Conservation (phyloP, 2,888 invertebrate species). For the Malachius bipustulatus region DNA sequence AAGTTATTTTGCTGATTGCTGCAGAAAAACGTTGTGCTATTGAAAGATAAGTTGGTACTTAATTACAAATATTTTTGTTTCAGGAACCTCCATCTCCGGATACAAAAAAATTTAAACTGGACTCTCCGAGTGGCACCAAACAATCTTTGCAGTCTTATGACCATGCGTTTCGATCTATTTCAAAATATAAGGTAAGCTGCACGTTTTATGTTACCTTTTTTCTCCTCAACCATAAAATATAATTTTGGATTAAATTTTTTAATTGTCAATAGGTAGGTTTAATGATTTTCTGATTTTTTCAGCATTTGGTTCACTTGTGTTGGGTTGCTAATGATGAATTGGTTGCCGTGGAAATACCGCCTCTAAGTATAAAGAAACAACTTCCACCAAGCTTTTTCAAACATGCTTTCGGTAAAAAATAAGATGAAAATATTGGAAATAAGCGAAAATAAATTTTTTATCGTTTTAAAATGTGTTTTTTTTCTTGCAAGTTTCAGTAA, state of each 20-base stretch:
- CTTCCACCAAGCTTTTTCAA: slow-evolving; percentile 58
- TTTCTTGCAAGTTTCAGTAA: too few species aligned
- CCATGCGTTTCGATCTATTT: slow-evolving; percentile 13
- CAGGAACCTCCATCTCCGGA: slow-evolving; percentile 34
- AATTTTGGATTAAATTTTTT: slow-evolving; percentile 10
- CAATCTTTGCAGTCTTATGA: too few species aligned
- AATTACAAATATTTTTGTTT: too few species aligned
- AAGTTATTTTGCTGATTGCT: too few species aligned
- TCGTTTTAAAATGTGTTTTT: too few species aligned
- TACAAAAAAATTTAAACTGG: slow-evolving; percentile 35
- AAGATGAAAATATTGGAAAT: too few species aligned
- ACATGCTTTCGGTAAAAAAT: slow-evolving; percentile 50
- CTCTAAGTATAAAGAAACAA: slow-evolving; percentile 53
- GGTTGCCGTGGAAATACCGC: slow-evolving; percentile 64
- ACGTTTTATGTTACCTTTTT: slow-evolving; percentile 8
- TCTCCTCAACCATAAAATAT: slow-evolving; percentile 5
- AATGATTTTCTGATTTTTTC: slow-evolving; percentile 32
- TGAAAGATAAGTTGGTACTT: too few species aligned
- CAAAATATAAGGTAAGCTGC: slow-evolving; percentile 39
- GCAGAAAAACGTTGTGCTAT: too few species aligned
- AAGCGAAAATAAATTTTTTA: slow-evolving; percentile 8
- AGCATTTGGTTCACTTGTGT: slow-evolving; percentile 66
- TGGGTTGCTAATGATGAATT: slow-evolving; percentile 58
- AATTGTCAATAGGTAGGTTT: not conserved
- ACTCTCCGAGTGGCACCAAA: slow-evolving; percentile 14